These are phyloP conservation scores for Callyntrura guangdongensis DNA, from an alignment of 2,888 invertebrate species.

Conservation along the genomic window DNA sequence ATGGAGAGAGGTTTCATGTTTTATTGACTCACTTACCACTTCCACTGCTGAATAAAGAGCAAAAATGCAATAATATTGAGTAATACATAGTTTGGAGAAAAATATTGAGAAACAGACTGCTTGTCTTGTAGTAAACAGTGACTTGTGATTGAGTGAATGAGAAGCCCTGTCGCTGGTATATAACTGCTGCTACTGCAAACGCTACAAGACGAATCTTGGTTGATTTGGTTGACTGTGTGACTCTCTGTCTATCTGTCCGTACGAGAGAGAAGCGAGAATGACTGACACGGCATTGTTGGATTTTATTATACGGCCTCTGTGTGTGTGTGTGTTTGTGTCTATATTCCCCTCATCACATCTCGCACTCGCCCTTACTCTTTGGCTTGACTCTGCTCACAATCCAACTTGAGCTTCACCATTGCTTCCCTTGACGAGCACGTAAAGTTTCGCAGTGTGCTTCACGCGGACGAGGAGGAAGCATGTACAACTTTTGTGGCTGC, in stretches of 20 bases:
- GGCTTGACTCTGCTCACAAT: neutral
- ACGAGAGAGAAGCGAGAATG: neutral
- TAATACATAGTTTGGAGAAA: neutral
- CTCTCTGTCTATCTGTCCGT: neutral
- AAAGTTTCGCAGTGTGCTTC: conserved; percentile 57
- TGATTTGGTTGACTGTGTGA: no score
- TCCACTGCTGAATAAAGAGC: no score
- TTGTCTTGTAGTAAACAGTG: conserved; percentile 44
- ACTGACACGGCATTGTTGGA: neutral
- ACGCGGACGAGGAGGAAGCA: conserved; percentile 56
- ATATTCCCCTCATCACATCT: neutral
- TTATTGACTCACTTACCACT: neutral
- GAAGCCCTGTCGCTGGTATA: conserved; percentile 1
- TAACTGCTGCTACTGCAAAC: neutral
- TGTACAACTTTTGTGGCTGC: conserved; percentile 49
- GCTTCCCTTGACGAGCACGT: conserved; percentile 39
- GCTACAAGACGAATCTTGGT: neutral
- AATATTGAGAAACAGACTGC: conserved; percentile 57
- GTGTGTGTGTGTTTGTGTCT: neutral
- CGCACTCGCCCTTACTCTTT: neutral
- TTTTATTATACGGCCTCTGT: neutral
- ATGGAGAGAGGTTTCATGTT: neutral
- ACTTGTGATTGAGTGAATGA: neutral
- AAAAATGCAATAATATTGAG: neutral
- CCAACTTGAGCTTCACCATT: neutral